Evolutionary conservation across 2,888 invertebrate genomes (phyloP), one percentile per base, ranked within the genome.

Genomic region (Drosophila helvetica): DNA sequence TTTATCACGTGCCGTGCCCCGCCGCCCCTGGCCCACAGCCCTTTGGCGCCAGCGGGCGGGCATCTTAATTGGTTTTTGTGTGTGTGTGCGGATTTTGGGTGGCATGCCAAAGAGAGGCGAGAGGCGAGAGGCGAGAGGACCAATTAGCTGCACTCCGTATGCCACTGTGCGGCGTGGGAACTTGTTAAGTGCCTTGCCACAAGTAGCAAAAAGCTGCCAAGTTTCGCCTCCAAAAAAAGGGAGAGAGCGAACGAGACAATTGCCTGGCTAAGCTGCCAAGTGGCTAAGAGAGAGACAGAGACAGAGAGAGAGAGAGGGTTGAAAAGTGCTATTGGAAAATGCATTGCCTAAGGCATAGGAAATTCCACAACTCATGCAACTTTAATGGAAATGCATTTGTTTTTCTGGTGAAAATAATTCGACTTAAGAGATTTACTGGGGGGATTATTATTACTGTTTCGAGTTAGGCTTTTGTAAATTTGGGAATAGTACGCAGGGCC

Each of bases 41-140:
- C 42, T 47, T 45, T 38, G 33, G 25, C 56, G 55, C 25, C 30
- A 59, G 57, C 66, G 72, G 63, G 55, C 82, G 56, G 75, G 77
- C 75, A 73, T 77, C 81, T 80, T 86, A 87, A 89, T 85, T 89
- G 79, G 87, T 80, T 87, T 86, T 74, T 60, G 69, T 66, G 72
- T 60, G 64, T 67, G 74, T n/a, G n/a, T n/a, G n/a, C n/a, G n/a
- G n/a, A n/a, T n/a, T n/a, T n/a, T n/a, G n/a, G n/a, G n/a, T 38
- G 33, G 33, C 15, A 33, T 33, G 33, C 33, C 33, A 33, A 76
- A 78, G n/a, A n/a, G n/a, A n/a, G n/a, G n/a, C n/a, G n/a, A n/a
- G n/a, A n/a, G 69, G 22, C 22, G 25, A 8, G 25, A 25, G 73
- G 60, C 66, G 54, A 42, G 62, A 53, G 69, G 62, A 74, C 77